phyloP scores from a whole-genome alignment of 2,888 invertebrate species.

The Mystacides longicornis region DNA sequence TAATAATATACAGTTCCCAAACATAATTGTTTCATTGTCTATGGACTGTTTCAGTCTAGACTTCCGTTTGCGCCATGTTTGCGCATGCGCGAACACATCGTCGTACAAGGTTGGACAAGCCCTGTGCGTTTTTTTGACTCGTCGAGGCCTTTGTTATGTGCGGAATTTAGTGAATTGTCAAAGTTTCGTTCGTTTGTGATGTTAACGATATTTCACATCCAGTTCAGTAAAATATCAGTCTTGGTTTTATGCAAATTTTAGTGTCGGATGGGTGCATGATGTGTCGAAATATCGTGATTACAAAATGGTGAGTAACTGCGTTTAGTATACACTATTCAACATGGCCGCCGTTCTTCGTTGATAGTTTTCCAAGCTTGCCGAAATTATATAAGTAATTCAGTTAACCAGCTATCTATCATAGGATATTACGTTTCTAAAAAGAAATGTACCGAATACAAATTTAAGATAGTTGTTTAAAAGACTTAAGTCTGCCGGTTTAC shows the following conservation, averaged over 20 bases:
- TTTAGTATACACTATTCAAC: conserved; percentile 14
- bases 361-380: conserved; percentile 13
- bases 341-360: conserved; percentile 14
- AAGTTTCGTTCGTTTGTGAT: conserved; percentile 17
- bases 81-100: conserved; percentile 6
- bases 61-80: conserved; percentile 14
- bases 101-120: conserved; percentile 4
- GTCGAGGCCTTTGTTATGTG: conserved; percentile 6
- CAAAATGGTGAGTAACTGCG: conserved; percentile 23
- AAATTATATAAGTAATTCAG: conserved; percentile 19
- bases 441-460: too few species aligned
- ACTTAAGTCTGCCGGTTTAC: too few species aligned
- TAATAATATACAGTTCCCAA: too few species aligned
- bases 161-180: conserved; percentile 5
- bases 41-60: neutral
- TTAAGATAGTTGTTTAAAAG: too few species aligned
- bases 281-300: conserved; percentile 23
- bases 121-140: conserved; percentile 15
- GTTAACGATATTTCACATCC: conserved; percentile 13
- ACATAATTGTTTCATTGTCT: too few species aligned
- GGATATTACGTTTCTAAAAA: too few species aligned
- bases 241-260: conserved; percentile 16
- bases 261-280: conserved; percentile 21
- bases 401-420: too few species aligned
- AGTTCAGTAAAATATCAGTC: conserved; percentile 12